Base-by-base conservation (phyloP, 2,113 vertebrate genomes). In the Notothenia coriiceps region DNA sequence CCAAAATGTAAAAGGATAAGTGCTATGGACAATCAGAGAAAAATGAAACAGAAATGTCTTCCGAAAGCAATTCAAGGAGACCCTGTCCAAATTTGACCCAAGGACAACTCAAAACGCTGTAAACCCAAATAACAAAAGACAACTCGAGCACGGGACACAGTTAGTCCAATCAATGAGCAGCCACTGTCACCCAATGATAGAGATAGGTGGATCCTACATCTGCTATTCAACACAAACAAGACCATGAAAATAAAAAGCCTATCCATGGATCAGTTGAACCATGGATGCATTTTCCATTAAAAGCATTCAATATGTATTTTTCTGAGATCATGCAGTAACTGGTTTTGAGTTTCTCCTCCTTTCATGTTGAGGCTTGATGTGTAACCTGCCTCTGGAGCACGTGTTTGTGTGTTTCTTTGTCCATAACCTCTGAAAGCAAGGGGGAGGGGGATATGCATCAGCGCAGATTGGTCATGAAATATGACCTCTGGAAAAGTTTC, bases 401-500 rank as follows among this genome's bases (percentile, higher is more conserved):
- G 4, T 6, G 0, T 43, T 9, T 61, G 4, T 57, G 8, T 18
- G 9, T 20, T 52, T 14, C 62, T 81, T 64, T 74, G 61, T 80
- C 29, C 2, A 0, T 54, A 50, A 57, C 40, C 52, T 59, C 50
- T 62, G 33, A 55, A 40, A 40, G 25, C 6, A 10, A 56, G 76
- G 64, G 33, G 18, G 13, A 40, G n/a, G 29, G 60, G 29, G 60
- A 47, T 77, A 73, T 77, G 79, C 64, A 66, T 80, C 82, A 70
- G 84, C 13, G 4, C 64, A 81, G 72, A 88, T 74, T 77, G 80
- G 67, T 88, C 46, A 33, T 91, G 88, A 90, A 90, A 89, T 57
- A 49, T 11, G 61, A 91, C 87, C 88, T 79, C 78, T 79, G 79
- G 79, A 84, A 86, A 89, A 87, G 85, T 88, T 84, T 78, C 89